phyloP scores from a whole-genome alignment of 2,797 vertebrate genomes.

The Paramormyrops hopkinsi region DNA sequence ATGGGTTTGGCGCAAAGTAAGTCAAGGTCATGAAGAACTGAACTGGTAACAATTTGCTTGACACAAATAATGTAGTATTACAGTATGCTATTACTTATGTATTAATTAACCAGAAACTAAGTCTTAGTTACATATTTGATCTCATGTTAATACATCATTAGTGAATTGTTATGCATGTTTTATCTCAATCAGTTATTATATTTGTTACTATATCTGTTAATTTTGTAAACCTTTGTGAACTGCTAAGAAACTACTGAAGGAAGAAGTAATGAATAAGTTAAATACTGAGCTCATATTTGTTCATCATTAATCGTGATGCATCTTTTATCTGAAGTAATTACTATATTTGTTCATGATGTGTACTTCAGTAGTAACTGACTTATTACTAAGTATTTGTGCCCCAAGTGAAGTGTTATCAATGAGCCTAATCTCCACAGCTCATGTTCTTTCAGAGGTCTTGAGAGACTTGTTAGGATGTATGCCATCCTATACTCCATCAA shows the following conservation, averaged over 20 bases:
- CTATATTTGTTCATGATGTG: not conserved
- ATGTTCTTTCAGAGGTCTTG: not conserved
- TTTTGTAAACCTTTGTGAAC: not conserved
- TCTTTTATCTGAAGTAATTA: not conserved
- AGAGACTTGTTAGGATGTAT: not conserved
- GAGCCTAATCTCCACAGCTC: not conserved
- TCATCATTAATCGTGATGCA: not conserved
- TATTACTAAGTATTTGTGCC: not conserved
- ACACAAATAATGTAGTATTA: not conserved
- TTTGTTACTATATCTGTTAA: not conserved
- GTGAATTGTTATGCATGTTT: not conserved
- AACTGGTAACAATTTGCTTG: not conserved
- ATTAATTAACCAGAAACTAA: not conserved
- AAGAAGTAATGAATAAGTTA: not conserved
- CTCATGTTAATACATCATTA: not conserved
- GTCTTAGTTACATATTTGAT: not conserved
- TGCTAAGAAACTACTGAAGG: not conserved
- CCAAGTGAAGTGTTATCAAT: not conserved
- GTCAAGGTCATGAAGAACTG: not conserved
- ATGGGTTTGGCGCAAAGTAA: not conserved
- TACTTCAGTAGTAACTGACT: not conserved
- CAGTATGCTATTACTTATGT: not conserved
- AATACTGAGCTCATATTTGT: not conserved
- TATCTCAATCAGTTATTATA: not conserved
- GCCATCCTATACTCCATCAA: not conserved